Base-by-base conservation (phyloP, 2,888 invertebrate species). In the Operophtera brumata region DNA sequence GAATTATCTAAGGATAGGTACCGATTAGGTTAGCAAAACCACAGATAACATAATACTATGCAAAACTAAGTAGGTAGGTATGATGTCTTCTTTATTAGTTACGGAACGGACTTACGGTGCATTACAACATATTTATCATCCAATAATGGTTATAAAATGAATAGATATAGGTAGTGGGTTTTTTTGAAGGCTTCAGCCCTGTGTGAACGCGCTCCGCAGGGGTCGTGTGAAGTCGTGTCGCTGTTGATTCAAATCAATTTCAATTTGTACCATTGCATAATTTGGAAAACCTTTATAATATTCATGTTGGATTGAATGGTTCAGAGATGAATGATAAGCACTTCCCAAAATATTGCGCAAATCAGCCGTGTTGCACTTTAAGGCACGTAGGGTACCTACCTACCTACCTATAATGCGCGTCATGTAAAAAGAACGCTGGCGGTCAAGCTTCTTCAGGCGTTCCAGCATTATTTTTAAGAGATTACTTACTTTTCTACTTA, bases 221-320 rank as follows among this genome's bases (percentile, higher is more conserved):
- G 78, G 49, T 45, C 49, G 80, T 75, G n/a, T n/a, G n/a, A n/a
- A n/a, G n/a, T n/a, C n/a, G n/a, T 4, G 20, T 2, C 78, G 65
- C 62, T 75, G 73, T 79, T 70, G 73, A 74, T 75, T 70, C 73
- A 71, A 80, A 81, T 75, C 77, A 71, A 82, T 78, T 85, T 84
- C 82, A 86, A 86, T 86, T 83, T 80, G 80, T 79, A 72, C 65
- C 65, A 71, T 86, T 86, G 85, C 85, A 84, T 85, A 84, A 86
- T 84, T 81, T 78, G 71, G 78, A 73, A 76, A 84, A 80, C 77
- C 71, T 77, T 79, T 76, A 79, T 75, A 81, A 83, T 49, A 54
- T 45, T 78, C 78, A 76, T 80, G 75, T 80, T 80, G 73, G 75
- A 75, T 76, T 77, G 74, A 77, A 77, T 74, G 77, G 30, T 37